Evolutionary conservation across 2,888 invertebrate genomes (phyloP).

Genomic region (Halocaridina rubra): DNA sequence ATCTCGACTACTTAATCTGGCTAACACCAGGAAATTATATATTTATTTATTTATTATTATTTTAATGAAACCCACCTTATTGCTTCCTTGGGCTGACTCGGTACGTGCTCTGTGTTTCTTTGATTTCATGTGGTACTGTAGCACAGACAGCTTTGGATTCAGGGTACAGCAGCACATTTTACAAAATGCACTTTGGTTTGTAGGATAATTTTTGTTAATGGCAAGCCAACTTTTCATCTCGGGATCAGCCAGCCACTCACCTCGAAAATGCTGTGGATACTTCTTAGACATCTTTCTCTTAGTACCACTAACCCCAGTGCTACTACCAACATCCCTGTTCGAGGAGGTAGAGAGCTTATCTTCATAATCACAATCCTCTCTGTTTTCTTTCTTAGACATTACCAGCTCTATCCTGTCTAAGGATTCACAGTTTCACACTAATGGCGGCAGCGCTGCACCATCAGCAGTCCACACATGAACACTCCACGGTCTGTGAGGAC

Average conservation of each 20-base stretch:
- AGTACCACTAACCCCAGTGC: not conserved
- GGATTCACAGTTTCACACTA: no score
- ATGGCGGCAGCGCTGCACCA: no score
- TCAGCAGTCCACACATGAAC: no score
- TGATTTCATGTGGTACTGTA: not conserved
- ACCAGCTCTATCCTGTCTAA: no score
- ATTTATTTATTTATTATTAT: no score
- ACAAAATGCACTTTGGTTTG: not conserved
- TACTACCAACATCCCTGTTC: not conserved
- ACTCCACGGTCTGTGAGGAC: no score
- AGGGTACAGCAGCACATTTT: not conserved
- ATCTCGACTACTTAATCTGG: no score
- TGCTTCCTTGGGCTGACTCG: not conserved
- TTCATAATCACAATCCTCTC: no score
- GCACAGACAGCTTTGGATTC: not conserved
- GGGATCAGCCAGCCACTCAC: not conserved
- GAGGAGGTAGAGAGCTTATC: no score
- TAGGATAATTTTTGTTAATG: not conserved
- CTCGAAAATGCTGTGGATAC: not conserved
- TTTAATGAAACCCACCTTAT: no score
- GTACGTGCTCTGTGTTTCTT: not conserved
- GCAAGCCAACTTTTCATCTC: not conserved
- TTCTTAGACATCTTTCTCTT: not conserved
- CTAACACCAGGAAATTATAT: no score
- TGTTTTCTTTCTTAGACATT: no score